Evolutionary conservation across 1,140 invertebrate genomes (phyloP), one percentile per base, ranked within the genome.

Genomic region (Antheraea pernyi): DNA sequence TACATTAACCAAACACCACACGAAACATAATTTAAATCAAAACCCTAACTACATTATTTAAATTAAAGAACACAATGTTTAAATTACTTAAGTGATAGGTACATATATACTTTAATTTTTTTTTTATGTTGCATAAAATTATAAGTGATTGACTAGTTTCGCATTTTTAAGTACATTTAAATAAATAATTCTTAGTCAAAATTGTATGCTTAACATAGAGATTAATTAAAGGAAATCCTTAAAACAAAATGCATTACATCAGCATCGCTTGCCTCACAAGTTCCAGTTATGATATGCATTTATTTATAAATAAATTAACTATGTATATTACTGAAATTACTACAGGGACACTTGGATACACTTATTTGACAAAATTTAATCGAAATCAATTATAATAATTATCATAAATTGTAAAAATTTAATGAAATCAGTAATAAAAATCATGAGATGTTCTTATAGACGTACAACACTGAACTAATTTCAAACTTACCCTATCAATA

Each of bases 71-170:
- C 88, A 91, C 86, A 91, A 81, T 83, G 81, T 83, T 82, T 67
- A n/a, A 59, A 86, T 88, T 86, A 91, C 88, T 88, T 86, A 89
- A 80, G 69, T 76, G 77, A 71, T 75, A 72, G 37, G 63, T 84
- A 89, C 86, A 71, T 73, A 72, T 36, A 65, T 85, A 89, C 86
- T 85, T 90, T 86, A 84, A 84, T 75, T 53, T 53, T 53, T 48
- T 75, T 85, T 90, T 92, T 90, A 88, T 88, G 86, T 93, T 92
- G 90, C 90, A 88, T 91, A 93, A 93, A 89, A 89, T 89, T 88
- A 91, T 90, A 91, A 91, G 85, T 93, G 91, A 93, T 91, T 93
- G 91, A 93, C 91, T 93, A 93, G 91, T 91, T 89, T 84, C 87
- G 86, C 91, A 87, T 91, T 92, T 61, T 30, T 61, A 30, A 30